Evolutionary conservation across 1,140 invertebrate genomes (phyloP).

Genomic region (Polypedilum pembai): DNA sequence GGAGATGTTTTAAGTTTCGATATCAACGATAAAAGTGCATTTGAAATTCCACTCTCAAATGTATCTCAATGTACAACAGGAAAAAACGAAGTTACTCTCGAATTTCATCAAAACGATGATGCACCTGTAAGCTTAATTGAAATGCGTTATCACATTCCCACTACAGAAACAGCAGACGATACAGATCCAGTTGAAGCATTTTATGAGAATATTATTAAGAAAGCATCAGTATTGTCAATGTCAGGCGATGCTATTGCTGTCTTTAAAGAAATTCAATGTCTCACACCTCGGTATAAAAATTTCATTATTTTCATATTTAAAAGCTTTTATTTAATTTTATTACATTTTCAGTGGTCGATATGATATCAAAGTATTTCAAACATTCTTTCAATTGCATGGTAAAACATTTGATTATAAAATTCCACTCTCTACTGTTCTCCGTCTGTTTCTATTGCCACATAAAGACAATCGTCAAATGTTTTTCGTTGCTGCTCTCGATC

Average conservation of each 20-base stretch:
- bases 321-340: constrained; percentile 34
- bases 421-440: constrained; percentile 88
- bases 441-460: constrained; percentile 92
- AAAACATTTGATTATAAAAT: constrained; percentile 99
- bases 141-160: constrained; percentile 95
- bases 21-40: constrained; percentile 79
- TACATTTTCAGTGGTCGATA: constrained; percentile 95
- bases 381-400: constrained; percentile 97
- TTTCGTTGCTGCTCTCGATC: constrained; percentile 97
- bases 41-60: constrained; percentile 93
- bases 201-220: constrained; percentile 90
- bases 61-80: constrained; percentile 95
- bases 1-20: constrained; percentile 90
- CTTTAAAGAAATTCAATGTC: constrained; percentile 93
- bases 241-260: constrained; percentile 96
- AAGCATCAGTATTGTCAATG: constrained; percentile 95
- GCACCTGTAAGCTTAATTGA: constrained; percentile 94
- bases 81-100: constrained; percentile 97
- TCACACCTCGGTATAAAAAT: constrained; percentile 79
- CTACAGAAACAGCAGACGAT: constrained; percentile 71
- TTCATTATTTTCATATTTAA: constrained; percentile 30
- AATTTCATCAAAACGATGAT: constrained; percentile 98
- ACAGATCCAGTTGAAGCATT: constrained; percentile 91
- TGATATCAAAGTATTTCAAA: constrained; percentile 96
- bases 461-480: constrained; percentile 98